Evolutionary conservation across 1,140 invertebrate species (phyloP).

Genomic region (Euura saliciscinereae): DNA sequence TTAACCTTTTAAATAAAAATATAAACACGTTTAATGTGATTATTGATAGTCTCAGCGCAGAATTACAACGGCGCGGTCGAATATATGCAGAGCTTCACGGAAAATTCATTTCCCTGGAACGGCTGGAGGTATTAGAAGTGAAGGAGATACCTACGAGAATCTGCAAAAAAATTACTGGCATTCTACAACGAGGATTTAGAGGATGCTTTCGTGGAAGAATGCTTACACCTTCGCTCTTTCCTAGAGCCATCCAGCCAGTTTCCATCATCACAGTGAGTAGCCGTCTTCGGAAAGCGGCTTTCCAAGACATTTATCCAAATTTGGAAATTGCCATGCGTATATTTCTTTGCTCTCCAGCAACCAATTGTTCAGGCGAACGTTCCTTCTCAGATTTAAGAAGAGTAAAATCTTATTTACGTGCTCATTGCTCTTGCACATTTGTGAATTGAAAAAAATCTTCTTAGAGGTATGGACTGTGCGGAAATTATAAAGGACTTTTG

Average conservation of each 20-base stretch:
- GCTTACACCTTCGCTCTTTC: background rate
- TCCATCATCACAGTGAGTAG: constrained; percentile 4
- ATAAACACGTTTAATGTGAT: background rate
- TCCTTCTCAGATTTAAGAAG: background rate
- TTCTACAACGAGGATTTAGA: background rate
- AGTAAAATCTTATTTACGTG: constrained; percentile 4
- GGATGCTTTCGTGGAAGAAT: background rate
- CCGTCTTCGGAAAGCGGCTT: background rate
- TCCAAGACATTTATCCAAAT: constrained; percentile 7
- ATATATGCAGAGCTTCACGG: background rate
- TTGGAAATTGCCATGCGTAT: background rate
- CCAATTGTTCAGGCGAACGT: constrained; percentile 6
- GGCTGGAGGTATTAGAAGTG: background rate
- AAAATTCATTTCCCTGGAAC: background rate
- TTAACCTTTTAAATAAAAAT: no score
- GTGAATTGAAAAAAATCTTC: constrained; percentile 5
- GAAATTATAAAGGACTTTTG: constrained; percentile 1
- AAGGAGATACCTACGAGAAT: background rate
- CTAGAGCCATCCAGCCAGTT: background rate
- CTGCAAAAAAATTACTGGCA: background rate
- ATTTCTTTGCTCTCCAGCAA: constrained; percentile 7
- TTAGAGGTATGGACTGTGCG: background rate
- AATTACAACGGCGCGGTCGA: background rate
- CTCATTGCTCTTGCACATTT: constrained; percentile 2
- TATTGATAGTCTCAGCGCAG: background rate